These are phyloP conservation scores for Chondrilla cf. caribensis DNA, from an alignment of 37 sponge, comb jelly and placozoan genomes.

Conservation along the genomic window DNA sequence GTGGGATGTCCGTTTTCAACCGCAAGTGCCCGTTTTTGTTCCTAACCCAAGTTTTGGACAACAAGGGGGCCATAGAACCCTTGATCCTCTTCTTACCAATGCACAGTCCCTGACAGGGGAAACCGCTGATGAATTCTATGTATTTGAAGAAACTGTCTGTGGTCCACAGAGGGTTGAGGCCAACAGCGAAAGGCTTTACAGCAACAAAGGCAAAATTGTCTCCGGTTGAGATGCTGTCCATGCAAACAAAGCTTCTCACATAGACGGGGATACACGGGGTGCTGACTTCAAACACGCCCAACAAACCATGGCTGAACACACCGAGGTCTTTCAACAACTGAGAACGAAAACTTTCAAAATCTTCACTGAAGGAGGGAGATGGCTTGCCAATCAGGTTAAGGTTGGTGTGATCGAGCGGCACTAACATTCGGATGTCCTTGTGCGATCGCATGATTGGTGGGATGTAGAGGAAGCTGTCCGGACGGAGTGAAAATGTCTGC, in stretches of 20 bases:
- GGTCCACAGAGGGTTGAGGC: constrained; percentile 55
- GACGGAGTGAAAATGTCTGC: constrained; percentile 20
- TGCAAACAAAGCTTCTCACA: background rate
- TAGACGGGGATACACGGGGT: constrained; percentile 56
- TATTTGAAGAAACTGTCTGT: constrained; percentile 48
- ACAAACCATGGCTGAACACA: constrained; percentile 1
- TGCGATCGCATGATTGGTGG: constrained; percentile 36
- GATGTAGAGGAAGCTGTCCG: constrained; percentile 52
- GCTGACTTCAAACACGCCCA: constrained; percentile 50
- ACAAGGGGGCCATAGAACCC: background rate
- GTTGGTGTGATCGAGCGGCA: background rate
- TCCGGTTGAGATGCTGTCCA: background rate
- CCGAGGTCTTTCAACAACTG: constrained; percentile 41
- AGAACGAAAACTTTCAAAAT: too few relatives aligned
- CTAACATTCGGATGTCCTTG: background rate
- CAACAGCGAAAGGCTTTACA: constrained; percentile 30
- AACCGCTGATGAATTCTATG: constrained; percentile 42
- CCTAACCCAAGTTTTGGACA: background rate
- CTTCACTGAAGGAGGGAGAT: constrained; percentile 29
- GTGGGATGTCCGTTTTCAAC: constrained; percentile 7
- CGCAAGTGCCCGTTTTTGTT: background rate
- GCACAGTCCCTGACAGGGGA: constrained; percentile 34
- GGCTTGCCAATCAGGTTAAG: background rate
- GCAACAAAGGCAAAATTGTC: constrained; percentile 31
- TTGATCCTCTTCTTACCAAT: constrained; percentile 2